Conservation (phyloP, 2,888 invertebrate species). For the Ophion ventricosus region DNA sequence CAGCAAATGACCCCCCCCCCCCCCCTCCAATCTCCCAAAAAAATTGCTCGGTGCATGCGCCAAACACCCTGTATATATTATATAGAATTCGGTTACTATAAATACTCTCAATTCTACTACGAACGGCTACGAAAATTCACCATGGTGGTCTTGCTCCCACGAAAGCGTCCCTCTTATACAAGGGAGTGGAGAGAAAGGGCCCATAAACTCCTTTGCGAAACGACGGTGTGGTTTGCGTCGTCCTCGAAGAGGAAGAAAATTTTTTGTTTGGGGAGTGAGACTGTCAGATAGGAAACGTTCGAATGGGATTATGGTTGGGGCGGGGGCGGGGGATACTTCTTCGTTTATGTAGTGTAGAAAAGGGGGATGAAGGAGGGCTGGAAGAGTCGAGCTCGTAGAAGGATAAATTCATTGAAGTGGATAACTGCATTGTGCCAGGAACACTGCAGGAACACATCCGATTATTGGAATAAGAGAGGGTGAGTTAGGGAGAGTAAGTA, state of each 20-base stretch:
- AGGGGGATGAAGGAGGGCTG: conserved; percentile 28
- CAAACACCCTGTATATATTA: too few species aligned
- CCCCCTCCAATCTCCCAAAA: too few species aligned
- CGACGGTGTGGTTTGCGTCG: conserved; percentile 33
- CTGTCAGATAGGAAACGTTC: conserved; percentile 39
- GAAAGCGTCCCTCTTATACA: conserved; percentile 8
- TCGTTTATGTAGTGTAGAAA: neutral
- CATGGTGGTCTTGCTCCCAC: conserved; percentile 29
- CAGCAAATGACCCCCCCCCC: too few species aligned
- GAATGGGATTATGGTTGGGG: conserved; percentile 30
- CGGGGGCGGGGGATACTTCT: conserved; percentile 49
- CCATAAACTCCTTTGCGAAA: conserved; percentile 46
- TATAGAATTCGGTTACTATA: neutral
- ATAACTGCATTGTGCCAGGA: conserved; percentile 82
- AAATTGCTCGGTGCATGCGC: too few species aligned
- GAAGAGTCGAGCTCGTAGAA: conserved; percentile 60
- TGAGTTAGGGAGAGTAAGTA: neutral
- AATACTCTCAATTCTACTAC: neutral
- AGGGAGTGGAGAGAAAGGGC: conserved; percentile 30
- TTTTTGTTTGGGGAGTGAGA: conserved; percentile 39
- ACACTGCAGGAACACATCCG: conserved; percentile 81
- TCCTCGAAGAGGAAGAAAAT: conserved; percentile 39
- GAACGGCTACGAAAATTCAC: conserved; percentile 8
- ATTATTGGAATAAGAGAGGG: conserved; percentile 75
- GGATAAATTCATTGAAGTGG: conserved; percentile 80